These are phyloP conservation scores for Melieria crassipennis DNA, from an alignment of 2,888 invertebrate genomes.

Conservation along the genomic window DNA sequence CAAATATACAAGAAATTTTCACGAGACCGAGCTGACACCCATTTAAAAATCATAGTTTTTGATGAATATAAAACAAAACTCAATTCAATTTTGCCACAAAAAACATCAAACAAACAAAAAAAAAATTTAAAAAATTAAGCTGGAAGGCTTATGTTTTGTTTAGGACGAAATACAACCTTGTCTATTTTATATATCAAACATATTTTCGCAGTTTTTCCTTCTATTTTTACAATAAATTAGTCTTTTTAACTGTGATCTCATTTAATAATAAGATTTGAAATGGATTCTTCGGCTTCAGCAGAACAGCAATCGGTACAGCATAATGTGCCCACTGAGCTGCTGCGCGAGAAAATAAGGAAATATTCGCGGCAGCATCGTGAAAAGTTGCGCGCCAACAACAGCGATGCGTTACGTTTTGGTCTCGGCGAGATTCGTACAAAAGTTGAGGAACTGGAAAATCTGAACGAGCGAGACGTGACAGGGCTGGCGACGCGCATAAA, in stretches of 20 bases:
- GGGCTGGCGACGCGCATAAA: slow-evolving; percentile 60
- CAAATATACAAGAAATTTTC: no score
- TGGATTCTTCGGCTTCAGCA: slow-evolving; percentile 18
- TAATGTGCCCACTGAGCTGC: slow-evolving; percentile 27
- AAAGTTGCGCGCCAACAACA: slow-evolving; percentile 48
- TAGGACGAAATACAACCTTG: no score
- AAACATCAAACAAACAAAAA: no score
- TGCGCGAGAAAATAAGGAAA: slow-evolving; percentile 54
- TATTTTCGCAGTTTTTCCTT: no score
- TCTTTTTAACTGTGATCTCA: neutral
- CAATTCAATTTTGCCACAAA: no score
- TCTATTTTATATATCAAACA: no score
- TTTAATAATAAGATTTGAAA: slow-evolving; percentile 8
- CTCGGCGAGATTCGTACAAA: slow-evolving; percentile 58
- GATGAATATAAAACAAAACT: no score
- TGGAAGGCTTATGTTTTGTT: no score
- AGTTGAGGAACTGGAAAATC: slow-evolving; percentile 53
- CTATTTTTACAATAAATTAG: neutral
- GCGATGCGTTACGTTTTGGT: slow-evolving; percentile 58
- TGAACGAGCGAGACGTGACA: slow-evolving; percentile 56
- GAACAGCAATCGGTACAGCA: slow-evolving; percentile 1
- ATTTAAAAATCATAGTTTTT: no score
- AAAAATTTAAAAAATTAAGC: no score
- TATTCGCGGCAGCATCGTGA: slow-evolving; percentile 52
- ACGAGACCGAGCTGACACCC: no score